Conservation (phyloP, 2,113 vertebrate genomes). For the Lethenteron reissneri region DNA sequence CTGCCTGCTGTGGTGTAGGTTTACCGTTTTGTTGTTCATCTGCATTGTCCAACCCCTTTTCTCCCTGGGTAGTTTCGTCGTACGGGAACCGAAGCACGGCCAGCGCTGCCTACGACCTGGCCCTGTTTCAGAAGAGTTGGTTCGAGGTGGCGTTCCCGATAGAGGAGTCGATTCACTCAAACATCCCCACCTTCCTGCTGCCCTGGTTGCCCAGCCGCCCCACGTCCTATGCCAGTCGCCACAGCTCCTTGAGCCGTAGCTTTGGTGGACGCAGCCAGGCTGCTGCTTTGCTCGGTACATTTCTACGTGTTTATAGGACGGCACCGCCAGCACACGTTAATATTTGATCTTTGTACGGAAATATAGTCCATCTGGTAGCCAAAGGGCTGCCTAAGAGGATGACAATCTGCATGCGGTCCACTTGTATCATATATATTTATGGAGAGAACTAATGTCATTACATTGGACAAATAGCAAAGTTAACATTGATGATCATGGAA, state of each 20-base stretch:
- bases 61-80: neutral
- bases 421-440: no score
- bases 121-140: slow-evolving; percentile 88
- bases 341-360: no score
- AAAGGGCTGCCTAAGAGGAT: no score
- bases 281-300: slow-evolving; percentile 76
- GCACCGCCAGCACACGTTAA: no score
- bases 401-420: no score
- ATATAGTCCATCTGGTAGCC: no score
- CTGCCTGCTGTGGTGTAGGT: no score
- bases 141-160: slow-evolving; percentile 81
- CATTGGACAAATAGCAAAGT: no score
- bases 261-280: slow-evolving; percentile 98
- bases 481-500: no score
- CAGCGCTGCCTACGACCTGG: slow-evolving; percentile 48
- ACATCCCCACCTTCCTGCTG: slow-evolving; percentile 68
- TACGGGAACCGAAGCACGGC: neutral
- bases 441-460: no score
- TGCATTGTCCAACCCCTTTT: neutral
- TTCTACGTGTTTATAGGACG: no score
- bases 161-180: slow-evolving; percentile 60
- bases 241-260: slow-evolving; percentile 99
- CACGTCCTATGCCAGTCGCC: slow-evolving; percentile 89
- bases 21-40: neutral
- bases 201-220: slow-evolving; percentile 90